A percentile compares a stretch with the other conserved stretches of the same genome.
phyloP scores from a whole-genome alignment of 2,888 invertebrate genomes.

The Spicauda simplicius region DNA sequence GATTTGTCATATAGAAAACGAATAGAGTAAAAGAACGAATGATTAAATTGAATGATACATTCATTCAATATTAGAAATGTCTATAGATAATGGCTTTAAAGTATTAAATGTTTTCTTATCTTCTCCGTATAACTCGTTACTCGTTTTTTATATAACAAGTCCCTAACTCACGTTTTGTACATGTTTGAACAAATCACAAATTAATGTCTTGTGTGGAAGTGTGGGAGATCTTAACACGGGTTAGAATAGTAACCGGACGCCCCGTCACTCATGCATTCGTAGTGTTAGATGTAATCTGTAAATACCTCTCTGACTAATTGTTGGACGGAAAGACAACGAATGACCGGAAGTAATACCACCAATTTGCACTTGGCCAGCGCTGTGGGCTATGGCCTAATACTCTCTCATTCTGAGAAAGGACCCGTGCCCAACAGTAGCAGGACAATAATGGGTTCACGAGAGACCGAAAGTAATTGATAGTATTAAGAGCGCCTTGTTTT shows the following conservation, averaged over 20 bases:
- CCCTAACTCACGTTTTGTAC: slow-evolving; percentile 48
- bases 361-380: no score
- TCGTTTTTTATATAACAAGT: slow-evolving; percentile 34
- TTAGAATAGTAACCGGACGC: slow-evolving; percentile 56
- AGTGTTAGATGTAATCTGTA: slow-evolving; percentile 52
- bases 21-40: not conserved
- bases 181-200: slow-evolving; percentile 49
- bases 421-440: no score
- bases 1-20: slow-evolving; percentile 17
- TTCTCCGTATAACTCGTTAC: not conserved
- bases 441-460: no score
- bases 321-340: slow-evolving; percentile 64
- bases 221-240: slow-evolving; percentile 66
- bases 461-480: not conserved
- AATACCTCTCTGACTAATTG: slow-evolving; percentile 68
- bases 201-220: slow-evolving; percentile 56
- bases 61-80: no score
- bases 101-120: no score
- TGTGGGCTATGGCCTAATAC: no score
- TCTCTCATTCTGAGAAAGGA: no score
- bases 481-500: no score
- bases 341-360: not conserved
- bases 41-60: not conserved
- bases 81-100: no score
- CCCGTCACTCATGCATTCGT: slow-evolving; percentile 58